These are phyloP conservation scores for Psittacula cyanocephala DNA, from an alignment of 2,113 vertebrate species.

Conservation along the genomic window DNA sequence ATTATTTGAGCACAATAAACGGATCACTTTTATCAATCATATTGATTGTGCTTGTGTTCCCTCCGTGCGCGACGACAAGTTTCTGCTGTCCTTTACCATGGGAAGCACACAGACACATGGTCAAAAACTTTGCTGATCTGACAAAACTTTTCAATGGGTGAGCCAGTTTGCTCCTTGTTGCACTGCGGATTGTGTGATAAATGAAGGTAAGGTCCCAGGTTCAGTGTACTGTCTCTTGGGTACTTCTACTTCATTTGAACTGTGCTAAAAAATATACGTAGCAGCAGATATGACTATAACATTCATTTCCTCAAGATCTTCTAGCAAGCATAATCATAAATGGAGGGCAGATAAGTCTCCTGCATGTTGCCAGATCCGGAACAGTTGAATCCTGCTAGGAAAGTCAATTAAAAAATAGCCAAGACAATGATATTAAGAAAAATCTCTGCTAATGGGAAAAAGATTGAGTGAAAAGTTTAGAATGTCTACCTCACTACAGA, in stretches of 20 bases:
- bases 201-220: neutral
- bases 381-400: neutral
- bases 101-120: neutral
- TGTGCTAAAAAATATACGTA: neutral
- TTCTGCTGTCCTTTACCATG: neutral
- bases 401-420: neutral
- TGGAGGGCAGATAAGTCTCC: neutral
- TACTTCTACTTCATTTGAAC: neutral
- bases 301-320: neutral
- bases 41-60: too few species aligned
- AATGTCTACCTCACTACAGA: neutral
- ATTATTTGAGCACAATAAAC: too few species aligned
- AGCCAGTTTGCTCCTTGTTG: neutral
- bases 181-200: neutral
- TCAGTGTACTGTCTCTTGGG: neutral
- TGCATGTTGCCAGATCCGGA: neutral
- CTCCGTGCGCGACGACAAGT: too few species aligned
- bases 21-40: too few species aligned
- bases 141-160: neutral
- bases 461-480: neutral
- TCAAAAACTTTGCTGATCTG: neutral
- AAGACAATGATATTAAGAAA: neutral
- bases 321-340: neutral
- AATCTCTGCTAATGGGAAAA: neutral
- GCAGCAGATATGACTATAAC: rapidly evolving